Conservation (phyloP, 2,888 invertebrate genomes). For the Acleris holmiana region DNA sequence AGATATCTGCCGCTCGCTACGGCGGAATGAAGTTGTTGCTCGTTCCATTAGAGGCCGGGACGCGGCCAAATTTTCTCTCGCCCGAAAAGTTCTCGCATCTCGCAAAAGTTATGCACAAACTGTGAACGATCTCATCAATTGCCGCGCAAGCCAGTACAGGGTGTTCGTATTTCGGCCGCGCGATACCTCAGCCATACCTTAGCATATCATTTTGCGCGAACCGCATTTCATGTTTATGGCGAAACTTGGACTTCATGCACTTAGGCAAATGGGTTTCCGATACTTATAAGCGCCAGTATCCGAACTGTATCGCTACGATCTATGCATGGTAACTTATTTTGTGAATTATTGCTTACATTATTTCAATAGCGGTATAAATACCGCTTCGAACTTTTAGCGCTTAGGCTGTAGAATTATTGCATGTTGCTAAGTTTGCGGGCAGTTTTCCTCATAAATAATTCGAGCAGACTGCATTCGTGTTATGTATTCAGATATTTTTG, state of each 20-base stretch:
- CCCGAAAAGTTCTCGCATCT: slow-evolving; percentile 26
- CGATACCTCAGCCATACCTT: slow-evolving; percentile 53
- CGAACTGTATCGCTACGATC: slow-evolving; percentile 68
- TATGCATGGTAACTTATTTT: slow-evolving; percentile 64
- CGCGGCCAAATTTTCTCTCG: slow-evolving; percentile 30
- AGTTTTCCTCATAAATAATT: slow-evolving; percentile 30
- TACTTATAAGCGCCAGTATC: slow-evolving; percentile 76
- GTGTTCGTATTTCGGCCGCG: slow-evolving; percentile 30
- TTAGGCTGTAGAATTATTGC: slow-evolving; percentile 36
- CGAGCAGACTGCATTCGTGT: slow-evolving; percentile 9
- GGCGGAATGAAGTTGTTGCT: slow-evolving; percentile 23
- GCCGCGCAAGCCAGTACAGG: slow-evolving; percentile 21
- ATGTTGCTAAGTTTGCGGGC: slow-evolving; percentile 26
- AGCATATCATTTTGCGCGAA: slow-evolving; percentile 78
- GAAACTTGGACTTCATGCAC: slow-evolving; percentile 82
- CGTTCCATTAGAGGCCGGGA: slow-evolving; percentile 29
- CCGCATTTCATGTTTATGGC: slow-evolving; percentile 82
- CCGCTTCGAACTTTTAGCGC: slow-evolving; percentile 41
- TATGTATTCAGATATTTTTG: too few species aligned
- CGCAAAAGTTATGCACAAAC: slow-evolving; percentile 36
- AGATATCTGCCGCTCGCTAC: slow-evolving; percentile 22
- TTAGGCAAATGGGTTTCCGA: slow-evolving; percentile 83
- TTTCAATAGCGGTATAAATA: slow-evolving; percentile 49
- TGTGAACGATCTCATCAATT: slow-evolving; percentile 36
- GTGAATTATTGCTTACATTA: slow-evolving; percentile 65